phyloP scores from a whole-genome alignment of 2,888 invertebrate species.

The Oxycera nigricornis region DNA sequence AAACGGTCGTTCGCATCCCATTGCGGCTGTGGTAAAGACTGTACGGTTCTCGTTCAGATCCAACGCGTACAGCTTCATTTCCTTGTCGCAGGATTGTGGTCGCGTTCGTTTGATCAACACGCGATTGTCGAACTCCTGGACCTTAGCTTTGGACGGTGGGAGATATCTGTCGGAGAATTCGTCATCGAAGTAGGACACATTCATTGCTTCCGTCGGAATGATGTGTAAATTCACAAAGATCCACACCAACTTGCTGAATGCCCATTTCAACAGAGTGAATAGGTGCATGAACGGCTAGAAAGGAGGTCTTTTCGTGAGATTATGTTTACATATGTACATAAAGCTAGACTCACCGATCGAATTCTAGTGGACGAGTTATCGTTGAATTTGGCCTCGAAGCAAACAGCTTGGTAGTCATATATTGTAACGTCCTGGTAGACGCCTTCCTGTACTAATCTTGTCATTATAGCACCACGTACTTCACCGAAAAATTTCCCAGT shows the following conservation, averaged over 20 bases:
- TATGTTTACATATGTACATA: not conserved
- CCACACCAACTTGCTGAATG: slow-evolving; percentile 67
- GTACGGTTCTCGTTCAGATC: slow-evolving; percentile 65
- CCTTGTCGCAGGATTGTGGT: slow-evolving; percentile 85
- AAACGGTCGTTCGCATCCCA: slow-evolving; percentile 67
- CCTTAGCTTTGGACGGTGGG: slow-evolving; percentile 62
- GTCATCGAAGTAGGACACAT: slow-evolving; percentile 65
- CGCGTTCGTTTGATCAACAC: slow-evolving; percentile 78
- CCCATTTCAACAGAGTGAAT: slow-evolving; percentile 66
- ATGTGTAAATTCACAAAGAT: slow-evolving; percentile 66
- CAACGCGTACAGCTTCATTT: slow-evolving; percentile 66
- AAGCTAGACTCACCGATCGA: slow-evolving; percentile 68
- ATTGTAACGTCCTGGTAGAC: slow-evolving; percentile 78
- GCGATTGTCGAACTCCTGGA: slow-evolving; percentile 69
- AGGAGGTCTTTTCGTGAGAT: not conserved
- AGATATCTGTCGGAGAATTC: slow-evolving; percentile 59
- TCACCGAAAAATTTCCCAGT: slow-evolving; percentile 90
- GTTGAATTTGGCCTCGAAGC: slow-evolving; percentile 73
- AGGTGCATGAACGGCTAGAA: slow-evolving; percentile 69
- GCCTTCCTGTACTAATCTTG: slow-evolving; percentile 73
- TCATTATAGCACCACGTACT: slow-evolving; percentile 80
- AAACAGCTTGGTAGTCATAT: slow-evolving; percentile 90
- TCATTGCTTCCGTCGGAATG: slow-evolving; percentile 63
- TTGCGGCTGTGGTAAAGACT: slow-evolving; percentile 63
- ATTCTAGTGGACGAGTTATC: slow-evolving; percentile 69